Base-by-base conservation (phyloP, 2,888 invertebrate genomes). In the Perizoma affinitatum region DNA sequence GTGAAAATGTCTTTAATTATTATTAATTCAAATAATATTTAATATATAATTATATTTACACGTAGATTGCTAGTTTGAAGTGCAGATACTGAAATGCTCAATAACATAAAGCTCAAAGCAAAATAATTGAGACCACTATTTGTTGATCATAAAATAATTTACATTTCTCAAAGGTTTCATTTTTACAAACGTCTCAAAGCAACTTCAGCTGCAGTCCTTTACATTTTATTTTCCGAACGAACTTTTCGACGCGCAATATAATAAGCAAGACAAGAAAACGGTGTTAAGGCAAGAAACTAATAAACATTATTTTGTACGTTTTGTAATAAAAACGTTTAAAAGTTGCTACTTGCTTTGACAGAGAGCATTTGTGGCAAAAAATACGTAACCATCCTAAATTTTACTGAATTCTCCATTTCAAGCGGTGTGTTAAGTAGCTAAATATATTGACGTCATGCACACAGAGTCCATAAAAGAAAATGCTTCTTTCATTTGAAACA, bases 271-370 rank as follows among this genome's bases (percentile, higher is more conserved):
- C 63, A 65, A 69, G 59, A 58, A 61, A 63, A 63, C 43, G 58
- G 62, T 56, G 53, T 59, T 56, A 65, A 48, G 61, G 62, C 50
- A 66, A 65, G 61, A 58, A 67, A 62, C 63, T 69, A 69, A 69
- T 71, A 71, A 69, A 66, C 68, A 61, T 71, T 66, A 62, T 67
- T 66, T 64, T 68, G 66, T 66, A 68, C 69, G 69, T 68, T 69
- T 58, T 61, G 58, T 61, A 67, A 65, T 71, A 69, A 65, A 67
- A 69, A 61, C 63, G 61, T 64, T 67, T 65, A 61, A 36, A 36
- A 58, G 40, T 54, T 42, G 52, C 33, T 22, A 22, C 22, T 22
- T 22, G 22, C 48, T 41, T 50, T 47, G 43, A 41, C 36, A 55
- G 41, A 5, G 22, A 33, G 44, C 36, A 41, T 38, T 38, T 38